These are phyloP conservation scores for Saxidomus purpurata DNA, from an alignment of 1,140 invertebrate genomes.

Conservation along the genomic window DNA sequence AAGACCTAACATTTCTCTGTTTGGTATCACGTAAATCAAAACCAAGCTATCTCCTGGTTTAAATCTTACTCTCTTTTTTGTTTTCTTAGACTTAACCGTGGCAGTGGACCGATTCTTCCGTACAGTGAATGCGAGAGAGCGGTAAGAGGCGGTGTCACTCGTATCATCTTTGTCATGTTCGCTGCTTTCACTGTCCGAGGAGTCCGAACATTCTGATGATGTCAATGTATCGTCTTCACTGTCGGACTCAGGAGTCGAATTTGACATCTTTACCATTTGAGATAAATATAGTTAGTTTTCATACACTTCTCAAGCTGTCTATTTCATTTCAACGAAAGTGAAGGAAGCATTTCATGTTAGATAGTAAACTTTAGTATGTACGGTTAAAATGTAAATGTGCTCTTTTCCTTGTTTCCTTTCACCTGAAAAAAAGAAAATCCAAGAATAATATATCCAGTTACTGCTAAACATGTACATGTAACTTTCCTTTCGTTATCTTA, in stretches of 20 bases:
- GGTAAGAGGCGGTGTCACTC: slow-evolving; percentile 16
- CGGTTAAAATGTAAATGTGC: no score
- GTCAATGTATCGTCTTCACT: slow-evolving; percentile 13
- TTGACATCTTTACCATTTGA: slow-evolving; percentile 4
- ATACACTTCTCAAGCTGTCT: not conserved
- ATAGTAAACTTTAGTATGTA: not conserved
- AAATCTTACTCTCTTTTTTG: slow-evolving; percentile 55
- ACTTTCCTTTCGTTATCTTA: no score
- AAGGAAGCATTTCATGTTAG: not conserved
- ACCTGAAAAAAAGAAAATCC: not conserved
- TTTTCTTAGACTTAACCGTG: slow-evolving; percentile 57
- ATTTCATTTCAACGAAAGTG: not conserved
- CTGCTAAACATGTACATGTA: no score
- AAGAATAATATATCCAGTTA: no score
- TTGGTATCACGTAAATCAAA: slow-evolving; percentile 53
- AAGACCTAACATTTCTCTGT: slow-evolving; percentile 63
- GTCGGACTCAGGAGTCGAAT: not conserved
- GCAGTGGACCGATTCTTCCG: slow-evolving; percentile 13
- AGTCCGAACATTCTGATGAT: slow-evolving; percentile 39
- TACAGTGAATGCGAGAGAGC: slow-evolving; percentile 46
- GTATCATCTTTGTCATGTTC: slow-evolving; percentile 40
- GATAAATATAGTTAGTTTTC: not conserved
- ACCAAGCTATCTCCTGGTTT: slow-evolving; percentile 62
- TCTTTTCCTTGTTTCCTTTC: not conserved
- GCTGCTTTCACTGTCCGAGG: slow-evolving; percentile 18